A percentile compares a stretch with the other conserved stretches of the same genome.
Conservation (phyloP, 2,113 vertebrate species). For the Callospermophilus lateralis region DNA sequence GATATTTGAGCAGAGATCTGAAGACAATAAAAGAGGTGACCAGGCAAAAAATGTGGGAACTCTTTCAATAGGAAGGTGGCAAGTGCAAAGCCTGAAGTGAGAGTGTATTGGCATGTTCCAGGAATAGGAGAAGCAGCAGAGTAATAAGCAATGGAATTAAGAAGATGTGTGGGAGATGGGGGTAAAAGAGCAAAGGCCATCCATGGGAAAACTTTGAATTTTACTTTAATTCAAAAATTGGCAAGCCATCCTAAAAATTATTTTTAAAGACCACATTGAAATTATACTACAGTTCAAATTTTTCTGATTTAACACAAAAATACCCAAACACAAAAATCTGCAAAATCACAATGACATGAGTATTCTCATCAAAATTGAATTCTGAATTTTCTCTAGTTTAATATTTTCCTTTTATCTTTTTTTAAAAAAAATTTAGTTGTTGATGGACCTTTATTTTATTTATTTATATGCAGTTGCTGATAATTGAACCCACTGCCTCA, state of each 20-base stretch:
- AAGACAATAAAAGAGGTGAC: neutral
- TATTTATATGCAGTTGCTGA: too few species aligned
- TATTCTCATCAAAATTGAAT: neutral
- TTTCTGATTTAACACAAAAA: neutral
- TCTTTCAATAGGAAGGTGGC: neutral
- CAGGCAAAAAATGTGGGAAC: neutral
- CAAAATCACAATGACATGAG: neutral
- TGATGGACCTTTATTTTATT: too few species aligned
- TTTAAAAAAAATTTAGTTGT: too few species aligned
- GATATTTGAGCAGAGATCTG: neutral
- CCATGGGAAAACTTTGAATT: neutral
- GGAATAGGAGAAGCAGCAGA: neutral
- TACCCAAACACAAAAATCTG: neutral
- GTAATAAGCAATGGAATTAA: neutral
- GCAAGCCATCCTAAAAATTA: neutral
- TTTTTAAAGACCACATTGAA: neutral
- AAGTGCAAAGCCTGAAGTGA: neutral
- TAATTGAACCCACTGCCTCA: too few species aligned
- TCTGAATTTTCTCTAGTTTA: neutral
- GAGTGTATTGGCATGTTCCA: neutral
- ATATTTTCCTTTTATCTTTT: neutral
- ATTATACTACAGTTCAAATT: neutral
- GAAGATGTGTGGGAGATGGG: fast-evolving
- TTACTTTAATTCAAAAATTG: neutral
- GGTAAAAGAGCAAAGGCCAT: neutral